phyloP scores from a whole-genome alignment of 2,113 vertebrate genomes.

The Bubo bubo region DNA sequence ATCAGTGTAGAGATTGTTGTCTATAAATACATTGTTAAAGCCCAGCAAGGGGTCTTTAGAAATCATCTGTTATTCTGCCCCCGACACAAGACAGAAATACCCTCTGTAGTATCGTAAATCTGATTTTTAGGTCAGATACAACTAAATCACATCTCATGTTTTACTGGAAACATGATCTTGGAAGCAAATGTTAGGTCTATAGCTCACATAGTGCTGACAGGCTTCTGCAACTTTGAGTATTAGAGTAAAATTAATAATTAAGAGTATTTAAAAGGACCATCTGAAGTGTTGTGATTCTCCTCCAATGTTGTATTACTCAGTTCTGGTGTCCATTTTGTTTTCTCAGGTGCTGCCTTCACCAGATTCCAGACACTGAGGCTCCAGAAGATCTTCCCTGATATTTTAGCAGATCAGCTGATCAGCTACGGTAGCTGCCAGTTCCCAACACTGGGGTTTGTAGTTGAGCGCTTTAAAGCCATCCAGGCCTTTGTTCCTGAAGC shows the following conservation, averaged over 20 bases:
- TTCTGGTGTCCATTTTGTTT: not conserved
- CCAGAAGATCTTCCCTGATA: constrained; percentile 88
- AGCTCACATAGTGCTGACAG: not conserved
- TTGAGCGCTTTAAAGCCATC: constrained; percentile 98
- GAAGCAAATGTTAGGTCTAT: not conserved
- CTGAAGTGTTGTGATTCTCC: not conserved
- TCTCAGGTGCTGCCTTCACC: constrained; percentile 95
- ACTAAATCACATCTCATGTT: not conserved
- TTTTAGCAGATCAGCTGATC: constrained; percentile 92
- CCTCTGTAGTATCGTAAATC: not conserved
- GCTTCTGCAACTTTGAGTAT: not conserved
- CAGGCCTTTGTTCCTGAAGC: constrained; percentile 95
- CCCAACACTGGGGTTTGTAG: constrained; percentile 95
- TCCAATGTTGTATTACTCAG: not conserved
- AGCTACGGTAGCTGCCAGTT: constrained; percentile 99
- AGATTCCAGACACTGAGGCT: constrained; percentile 95
- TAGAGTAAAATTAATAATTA: not conserved
- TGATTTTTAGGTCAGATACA: not conserved
- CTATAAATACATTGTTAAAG: not conserved
- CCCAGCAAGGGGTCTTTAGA: not conserved
- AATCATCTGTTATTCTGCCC: not conserved
- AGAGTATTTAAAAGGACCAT: not conserved
- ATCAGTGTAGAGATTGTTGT: not conserved
- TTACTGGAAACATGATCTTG: not conserved
- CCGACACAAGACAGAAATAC: not conserved